Conservation (phyloP, 30 jellyfish, hydroid and myxozoan genomes). For the Aurelia sp. region DNA sequence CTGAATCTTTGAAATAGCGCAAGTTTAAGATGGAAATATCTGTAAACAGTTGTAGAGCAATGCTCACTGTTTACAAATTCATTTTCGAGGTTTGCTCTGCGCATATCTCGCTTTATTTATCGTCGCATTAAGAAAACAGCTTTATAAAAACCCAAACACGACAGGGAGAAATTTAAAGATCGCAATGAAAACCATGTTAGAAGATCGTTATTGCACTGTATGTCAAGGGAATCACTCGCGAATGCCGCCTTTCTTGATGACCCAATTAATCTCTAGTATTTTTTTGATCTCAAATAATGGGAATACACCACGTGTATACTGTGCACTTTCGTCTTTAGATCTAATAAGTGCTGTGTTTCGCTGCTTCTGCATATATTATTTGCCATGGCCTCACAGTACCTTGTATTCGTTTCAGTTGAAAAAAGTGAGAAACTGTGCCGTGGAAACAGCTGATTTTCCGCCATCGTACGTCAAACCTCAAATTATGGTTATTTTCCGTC, state of each 20-base stretch:
- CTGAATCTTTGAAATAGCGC: too few relatives aligned
- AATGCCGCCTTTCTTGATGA: conserved; percentile 59
- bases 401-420: conserved; percentile 36
- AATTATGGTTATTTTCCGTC: conserved; percentile 9
- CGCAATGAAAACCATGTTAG: conserved; percentile 13
- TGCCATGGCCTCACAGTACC: conserved; percentile 70
- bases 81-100: not conserved
- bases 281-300: conserved; percentile 53
- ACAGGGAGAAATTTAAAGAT: conserved; percentile 6
- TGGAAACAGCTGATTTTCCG: conserved; percentile 60
- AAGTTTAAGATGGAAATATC: too few relatives aligned
- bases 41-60: not conserved
- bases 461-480: conserved; percentile 8
- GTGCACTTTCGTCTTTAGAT: conserved; percentile 25
- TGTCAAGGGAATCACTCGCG: conserved; percentile 14
- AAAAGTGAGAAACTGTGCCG: conserved; percentile 52
- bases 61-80: not conserved
- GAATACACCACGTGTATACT: conserved; percentile 69
- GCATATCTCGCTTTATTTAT: not conserved
- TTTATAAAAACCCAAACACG: conserved; percentile 36
- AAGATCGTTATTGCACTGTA: conserved; percentile 19
- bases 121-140: not conserved
- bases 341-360: conserved; percentile 50
- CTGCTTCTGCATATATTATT: conserved; percentile 42
- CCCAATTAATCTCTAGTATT: conserved; percentile 63